phyloP scores from a whole-genome alignment of 2,888 invertebrate species.

The Nebria salina region DNA sequence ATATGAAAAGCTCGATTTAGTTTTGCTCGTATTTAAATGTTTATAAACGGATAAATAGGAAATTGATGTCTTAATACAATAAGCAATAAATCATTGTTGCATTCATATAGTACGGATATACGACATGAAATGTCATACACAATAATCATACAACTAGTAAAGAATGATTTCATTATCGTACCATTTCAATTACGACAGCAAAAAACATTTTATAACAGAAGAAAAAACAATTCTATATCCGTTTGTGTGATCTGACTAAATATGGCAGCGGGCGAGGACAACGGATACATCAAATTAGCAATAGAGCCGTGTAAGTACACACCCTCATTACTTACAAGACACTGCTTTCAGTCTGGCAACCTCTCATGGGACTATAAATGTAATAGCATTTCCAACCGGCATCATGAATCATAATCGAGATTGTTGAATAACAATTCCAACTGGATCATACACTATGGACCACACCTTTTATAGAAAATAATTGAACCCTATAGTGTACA shows the following conservation, averaged over 20 bases:
- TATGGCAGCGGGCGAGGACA: background rate
- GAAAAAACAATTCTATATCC: background rate
- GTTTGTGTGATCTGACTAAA: background rate
- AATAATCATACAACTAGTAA: background rate
- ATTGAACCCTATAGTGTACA: background rate
- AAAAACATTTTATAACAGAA: background rate
- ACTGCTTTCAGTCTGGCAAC: background rate
- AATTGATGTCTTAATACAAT: background rate
- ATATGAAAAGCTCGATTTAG: no score
- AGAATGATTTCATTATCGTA: background rate
- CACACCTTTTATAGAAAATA: background rate
- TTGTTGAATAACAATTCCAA: background rate
- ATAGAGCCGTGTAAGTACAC: background rate
- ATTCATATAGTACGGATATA: background rate
- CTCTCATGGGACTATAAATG: background rate
- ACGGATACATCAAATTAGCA: constrained; percentile 1
- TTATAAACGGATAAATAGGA: background rate
- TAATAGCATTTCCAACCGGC: background rate
- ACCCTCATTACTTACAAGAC: background rate
- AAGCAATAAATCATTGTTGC: background rate
- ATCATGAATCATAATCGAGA: background rate
- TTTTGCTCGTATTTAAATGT: background rate
- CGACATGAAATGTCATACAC: background rate
- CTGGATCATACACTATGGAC: background rate
- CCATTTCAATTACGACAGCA: background rate